Conservation (phyloP, 92 coral and sea anemone species). For the Micromussa lordhowensis region DNA sequence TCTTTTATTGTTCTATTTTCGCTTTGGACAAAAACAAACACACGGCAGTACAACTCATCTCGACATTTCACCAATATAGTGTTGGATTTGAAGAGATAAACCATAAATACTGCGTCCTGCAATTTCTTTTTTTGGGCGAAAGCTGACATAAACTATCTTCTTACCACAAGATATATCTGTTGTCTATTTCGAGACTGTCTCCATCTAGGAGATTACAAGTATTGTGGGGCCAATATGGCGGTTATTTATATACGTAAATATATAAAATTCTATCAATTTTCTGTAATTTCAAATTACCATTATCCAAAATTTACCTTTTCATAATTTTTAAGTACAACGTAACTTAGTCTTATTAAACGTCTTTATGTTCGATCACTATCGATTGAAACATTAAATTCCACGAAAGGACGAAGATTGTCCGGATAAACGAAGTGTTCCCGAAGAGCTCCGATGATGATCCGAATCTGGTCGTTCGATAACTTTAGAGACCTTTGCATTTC, state of each 20-base stretch:
- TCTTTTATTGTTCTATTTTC: not conserved
- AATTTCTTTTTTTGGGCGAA: not conserved
- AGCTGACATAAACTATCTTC: not conserved
- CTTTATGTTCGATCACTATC: not conserved
- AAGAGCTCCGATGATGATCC: constrained; percentile 1
- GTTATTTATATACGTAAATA: constrained; percentile 19
- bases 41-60: not conserved
- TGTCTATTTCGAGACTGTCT: constrained; percentile 10
- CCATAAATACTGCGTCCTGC: not conserved
- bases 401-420: not conserved
- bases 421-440: not conserved
- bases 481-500: not conserved
- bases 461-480: not conserved
- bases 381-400: not conserved
- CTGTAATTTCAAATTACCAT: constrained; percentile 15
- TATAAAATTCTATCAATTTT: constrained; percentile 32
- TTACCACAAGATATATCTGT: not conserved
- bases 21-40: not conserved
- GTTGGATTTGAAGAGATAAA: not conserved
- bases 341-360: not conserved
- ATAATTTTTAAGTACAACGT: not conserved
- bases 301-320: constrained; percentile 13
- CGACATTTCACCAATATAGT: not conserved
- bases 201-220: constrained; percentile 37
- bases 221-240: constrained; percentile 12